Percentiles rank a stretch among this genome's conserved stretches.
phyloP scores from a whole-genome alignment of 2,113 vertebrate species.

The Eudyptes chrysolophus region DNA sequence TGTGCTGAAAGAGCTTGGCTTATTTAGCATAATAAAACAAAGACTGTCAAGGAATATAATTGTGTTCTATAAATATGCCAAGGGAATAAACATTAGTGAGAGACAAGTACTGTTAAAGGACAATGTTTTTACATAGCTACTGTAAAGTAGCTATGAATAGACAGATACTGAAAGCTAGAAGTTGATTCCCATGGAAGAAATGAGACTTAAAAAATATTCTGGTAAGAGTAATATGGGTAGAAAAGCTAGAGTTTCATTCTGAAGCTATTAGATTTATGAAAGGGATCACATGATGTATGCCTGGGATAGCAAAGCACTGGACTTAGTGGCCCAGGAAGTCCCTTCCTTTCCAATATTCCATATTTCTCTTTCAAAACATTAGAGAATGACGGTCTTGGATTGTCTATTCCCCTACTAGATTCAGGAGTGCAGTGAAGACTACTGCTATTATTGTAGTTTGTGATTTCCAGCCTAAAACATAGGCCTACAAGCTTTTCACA shows the following conservation, averaged over 20 bases:
- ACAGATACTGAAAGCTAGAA: background rate
- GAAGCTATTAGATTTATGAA: background rate
- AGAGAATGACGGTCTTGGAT: background rate
- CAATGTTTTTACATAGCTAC: background rate
- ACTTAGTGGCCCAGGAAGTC: background rate
- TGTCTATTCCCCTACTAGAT: background rate
- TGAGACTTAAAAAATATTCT: background rate
- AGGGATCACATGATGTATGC: background rate
- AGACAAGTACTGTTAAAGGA: background rate
- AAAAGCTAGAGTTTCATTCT: background rate
- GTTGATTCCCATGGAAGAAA: background rate
- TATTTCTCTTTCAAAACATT: background rate
- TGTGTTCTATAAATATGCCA: background rate
- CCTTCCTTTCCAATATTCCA: background rate
- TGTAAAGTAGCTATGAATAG: background rate
- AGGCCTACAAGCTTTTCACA: background rate
- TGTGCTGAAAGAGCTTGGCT: background rate
- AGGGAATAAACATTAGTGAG: background rate
- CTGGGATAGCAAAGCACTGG: background rate
- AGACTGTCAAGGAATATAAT: background rate
- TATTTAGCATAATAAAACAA: conserved; percentile 6
- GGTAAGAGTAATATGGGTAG: background rate
- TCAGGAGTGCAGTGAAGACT: no score
- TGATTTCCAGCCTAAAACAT: background rate
- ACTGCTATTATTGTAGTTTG: background rate